A percentile compares a stretch with the other conserved stretches of the same genome.
Conservation (phyloP, 1,140 invertebrate species). For the Homarus americanus region DNA sequence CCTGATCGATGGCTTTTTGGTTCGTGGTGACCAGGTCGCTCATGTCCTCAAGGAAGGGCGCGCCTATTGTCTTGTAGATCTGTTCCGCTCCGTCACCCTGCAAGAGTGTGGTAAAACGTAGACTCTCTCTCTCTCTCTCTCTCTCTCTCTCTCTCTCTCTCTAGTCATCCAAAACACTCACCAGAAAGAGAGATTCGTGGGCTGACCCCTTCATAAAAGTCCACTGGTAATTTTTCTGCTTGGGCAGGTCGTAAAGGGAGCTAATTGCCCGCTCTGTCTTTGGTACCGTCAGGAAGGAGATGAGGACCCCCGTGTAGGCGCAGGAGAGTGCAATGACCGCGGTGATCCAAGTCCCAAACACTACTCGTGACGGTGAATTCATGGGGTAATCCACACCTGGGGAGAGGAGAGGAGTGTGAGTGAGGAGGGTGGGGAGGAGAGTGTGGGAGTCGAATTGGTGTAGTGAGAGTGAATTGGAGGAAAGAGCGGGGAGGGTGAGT, state of each 20-base stretch:
- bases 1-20: conserved; percentile 66
- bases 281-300: conserved; percentile 76
- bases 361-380: conserved; percentile 7
- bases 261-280: conserved; percentile 73
- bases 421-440: too few relatives aligned
- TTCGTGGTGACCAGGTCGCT: conserved; percentile 61
- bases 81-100: neutral
- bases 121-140: neutral
- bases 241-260: conserved; percentile 73
- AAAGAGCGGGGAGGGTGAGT: too few relatives aligned
- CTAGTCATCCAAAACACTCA: conserved; percentile 7
- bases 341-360: conserved; percentile 30
- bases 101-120: neutral
- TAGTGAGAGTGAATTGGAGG: too few relatives aligned
- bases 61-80: neutral
- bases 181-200: conserved; percentile 75
- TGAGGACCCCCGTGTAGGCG: conserved; percentile 73
- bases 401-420: neutral
- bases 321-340: conserved; percentile 24
- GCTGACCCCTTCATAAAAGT: conserved; percentile 75
- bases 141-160: neutral
- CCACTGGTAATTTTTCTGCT: conserved; percentile 74
- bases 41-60: neutral
- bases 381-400: conserved; percentile 30
- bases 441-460: too few relatives aligned